Conservation (phyloP, 1,140 invertebrate species). For the Augochlora pura region DNA sequence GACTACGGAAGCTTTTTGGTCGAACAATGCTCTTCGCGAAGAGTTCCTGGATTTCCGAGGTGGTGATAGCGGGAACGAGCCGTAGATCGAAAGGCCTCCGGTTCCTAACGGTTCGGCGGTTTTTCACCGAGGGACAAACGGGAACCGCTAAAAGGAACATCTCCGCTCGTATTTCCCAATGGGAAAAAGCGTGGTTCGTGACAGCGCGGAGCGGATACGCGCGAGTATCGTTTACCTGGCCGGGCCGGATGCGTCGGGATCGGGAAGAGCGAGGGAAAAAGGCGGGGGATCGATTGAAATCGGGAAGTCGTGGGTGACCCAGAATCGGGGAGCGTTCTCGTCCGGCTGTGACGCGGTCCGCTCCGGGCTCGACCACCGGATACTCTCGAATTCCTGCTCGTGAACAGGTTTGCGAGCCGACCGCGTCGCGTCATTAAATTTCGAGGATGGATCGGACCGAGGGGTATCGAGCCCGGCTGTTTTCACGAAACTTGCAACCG, state of each 20-base stretch:
- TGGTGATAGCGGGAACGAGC: no score
- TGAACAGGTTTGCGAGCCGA: background rate
- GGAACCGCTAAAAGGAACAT: conserved; percentile 12
- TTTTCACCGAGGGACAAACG: conserved; percentile 5
- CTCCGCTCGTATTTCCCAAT: conserved; percentile 12
- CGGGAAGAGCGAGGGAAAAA: conserved; percentile 8
- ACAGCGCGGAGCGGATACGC: background rate
- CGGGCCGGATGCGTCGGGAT: conserved; percentile 8
- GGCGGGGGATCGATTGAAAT: conserved; percentile 19
- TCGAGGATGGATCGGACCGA: no score
- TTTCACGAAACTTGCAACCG: conserved; percentile 17
- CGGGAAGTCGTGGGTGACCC: background rate
- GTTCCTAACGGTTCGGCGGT: conserved; percentile 43
- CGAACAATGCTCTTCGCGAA: no score
- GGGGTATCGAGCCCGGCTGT: background rate
- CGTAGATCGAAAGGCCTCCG: background rate
- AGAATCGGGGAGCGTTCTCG: conserved; percentile 9
- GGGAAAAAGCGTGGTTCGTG: conserved; percentile 9
- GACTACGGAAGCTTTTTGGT: no score
- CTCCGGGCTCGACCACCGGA: background rate
- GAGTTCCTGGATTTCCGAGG: no score
- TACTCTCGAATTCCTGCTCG: background rate
- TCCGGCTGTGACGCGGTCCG: no score
- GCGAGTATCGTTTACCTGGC: conserved; percentile 2
- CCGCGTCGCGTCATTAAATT: background rate